Evolutionary conservation across 1,140 invertebrate genomes (phyloP).

Genomic region (Cylas formicarius): DNA sequence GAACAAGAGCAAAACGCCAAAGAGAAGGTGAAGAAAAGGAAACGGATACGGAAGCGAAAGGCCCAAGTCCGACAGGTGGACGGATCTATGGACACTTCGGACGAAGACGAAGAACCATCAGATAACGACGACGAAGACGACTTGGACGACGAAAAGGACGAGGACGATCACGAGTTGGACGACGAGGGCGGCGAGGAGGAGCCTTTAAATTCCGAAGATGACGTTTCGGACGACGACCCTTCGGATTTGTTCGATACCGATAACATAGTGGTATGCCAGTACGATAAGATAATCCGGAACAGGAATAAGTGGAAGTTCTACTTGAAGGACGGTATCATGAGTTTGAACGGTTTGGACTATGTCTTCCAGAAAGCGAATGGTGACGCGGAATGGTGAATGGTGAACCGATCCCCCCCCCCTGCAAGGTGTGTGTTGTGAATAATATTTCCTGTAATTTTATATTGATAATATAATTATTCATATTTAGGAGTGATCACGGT

Average conservation of each 20-base stretch:
- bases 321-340: constrained; percentile 99
- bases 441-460: too few species aligned
- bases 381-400: constrained; percentile 94
- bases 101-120: constrained; percentile 61
- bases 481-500: too few species aligned
- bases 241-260: constrained; percentile 94
- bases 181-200: constrained; percentile 77
- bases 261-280: constrained; percentile 98
- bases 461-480: too few species aligned
- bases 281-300: constrained; percentile 97
- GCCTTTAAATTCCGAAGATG: constrained; percentile 91
- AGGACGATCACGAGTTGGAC: constrained; percentile 67
- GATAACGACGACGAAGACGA: constrained; percentile 60
- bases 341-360: constrained; percentile 94
- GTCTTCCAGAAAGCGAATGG: constrained; percentile 98
- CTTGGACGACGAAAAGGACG: constrained; percentile 65
- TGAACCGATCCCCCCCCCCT: too few species aligned
- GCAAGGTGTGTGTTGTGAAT: too few species aligned
- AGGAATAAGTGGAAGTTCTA: constrained; percentile 99
- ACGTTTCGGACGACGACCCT: constrained; percentile 95
- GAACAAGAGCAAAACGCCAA: constrained; percentile 10
- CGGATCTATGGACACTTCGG: constrained; percentile 68
- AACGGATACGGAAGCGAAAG: too few species aligned
- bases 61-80: constrained; percentile 44
- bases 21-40: constrained; percentile 3